phyloP scores from a whole-genome alignment of 64 coral and sea anemone species.

The Orbicella faveolata region DNA sequence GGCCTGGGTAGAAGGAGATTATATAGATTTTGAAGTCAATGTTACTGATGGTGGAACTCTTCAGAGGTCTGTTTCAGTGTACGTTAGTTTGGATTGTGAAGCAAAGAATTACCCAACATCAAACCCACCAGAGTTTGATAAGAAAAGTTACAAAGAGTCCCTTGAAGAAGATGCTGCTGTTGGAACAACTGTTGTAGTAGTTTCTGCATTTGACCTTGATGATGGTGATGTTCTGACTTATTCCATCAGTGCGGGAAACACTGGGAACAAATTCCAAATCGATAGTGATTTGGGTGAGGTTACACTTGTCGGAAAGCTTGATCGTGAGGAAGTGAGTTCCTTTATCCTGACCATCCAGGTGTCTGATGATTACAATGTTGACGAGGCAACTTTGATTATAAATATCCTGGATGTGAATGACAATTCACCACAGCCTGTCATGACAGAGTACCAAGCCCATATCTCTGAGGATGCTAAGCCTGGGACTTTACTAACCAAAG shows the following conservation, averaged over 20 bases:
- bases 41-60: constrained; percentile 58
- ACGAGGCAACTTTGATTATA: constrained; percentile 43
- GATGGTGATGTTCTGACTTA: constrained; percentile 29
- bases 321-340: constrained; percentile 58
- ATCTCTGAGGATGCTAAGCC: constrained; percentile 53
- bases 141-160: neutral
- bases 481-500: constrained; percentile 64
- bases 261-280: constrained; percentile 79
- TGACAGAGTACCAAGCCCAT: constrained; percentile 74
- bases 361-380: constrained; percentile 73
- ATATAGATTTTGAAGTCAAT: constrained; percentile 55
- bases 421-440: constrained; percentile 72
- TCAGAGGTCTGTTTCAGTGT: constrained; percentile 35
- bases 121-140: constrained; percentile 24
- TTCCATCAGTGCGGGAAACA: constrained; percentile 66
- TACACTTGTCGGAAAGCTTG: constrained; percentile 53
- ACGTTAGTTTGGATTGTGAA: constrained; percentile 36
- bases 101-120: constrained; percentile 32
- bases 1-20: constrained; percentile 24
- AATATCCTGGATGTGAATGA: constrained; percentile 77
- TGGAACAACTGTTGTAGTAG: constrained; percentile 13
- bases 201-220: constrained; percentile 57
- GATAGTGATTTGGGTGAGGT: constrained; percentile 38
- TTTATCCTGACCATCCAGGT: constrained; percentile 51
- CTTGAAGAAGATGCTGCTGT: constrained; percentile 56